phyloP scores from a whole-genome alignment of 2,113 vertebrate species.

The Brachypteracias leptosomus region DNA sequence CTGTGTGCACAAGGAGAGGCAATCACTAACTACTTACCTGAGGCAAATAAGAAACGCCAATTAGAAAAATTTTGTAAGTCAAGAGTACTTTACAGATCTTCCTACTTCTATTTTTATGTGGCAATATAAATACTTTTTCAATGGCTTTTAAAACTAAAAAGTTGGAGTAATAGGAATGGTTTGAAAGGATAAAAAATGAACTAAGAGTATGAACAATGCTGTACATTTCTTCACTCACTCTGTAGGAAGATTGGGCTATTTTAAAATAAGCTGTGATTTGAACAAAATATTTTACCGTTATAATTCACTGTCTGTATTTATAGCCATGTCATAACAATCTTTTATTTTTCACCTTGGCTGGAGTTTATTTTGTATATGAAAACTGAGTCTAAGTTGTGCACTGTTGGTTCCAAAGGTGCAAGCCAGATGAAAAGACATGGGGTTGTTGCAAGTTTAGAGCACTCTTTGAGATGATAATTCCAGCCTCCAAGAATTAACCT shows the following conservation, averaged over 20 bases:
- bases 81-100: slow-evolving; percentile 6
- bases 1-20: neutral
- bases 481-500: slow-evolving; percentile 44
- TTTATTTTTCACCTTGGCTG: slow-evolving; percentile 30
- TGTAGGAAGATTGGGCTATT: slow-evolving; percentile 54
- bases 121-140: slow-evolving; percentile 31
- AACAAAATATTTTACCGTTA: slow-evolving; percentile 60
- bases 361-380: slow-evolving; percentile 55
- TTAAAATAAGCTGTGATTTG: slow-evolving; percentile 71
- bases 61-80: slow-evolving; percentile 45
- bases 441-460: slow-evolving; percentile 20
- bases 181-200: neutral
- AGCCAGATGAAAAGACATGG: slow-evolving; percentile 34
- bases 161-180: slow-evolving; percentile 18
- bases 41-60: slow-evolving; percentile 53
- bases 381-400: slow-evolving; percentile 38
- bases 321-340: slow-evolving; percentile 65
- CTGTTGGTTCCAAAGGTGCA: neutral
- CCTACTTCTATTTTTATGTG: neutral
- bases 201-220: neutral
- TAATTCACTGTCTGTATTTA: slow-evolving; percentile 68
- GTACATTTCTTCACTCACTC: slow-evolving; percentile 26
- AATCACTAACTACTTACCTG: neutral
- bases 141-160: slow-evolving; percentile 18
- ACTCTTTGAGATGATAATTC: slow-evolving; percentile 45